Evolutionary conservation across 2,888 invertebrate species (phyloP), one percentile per base, ranked within the genome.

Genomic region (Caenorhabditis doughertyi): DNA sequence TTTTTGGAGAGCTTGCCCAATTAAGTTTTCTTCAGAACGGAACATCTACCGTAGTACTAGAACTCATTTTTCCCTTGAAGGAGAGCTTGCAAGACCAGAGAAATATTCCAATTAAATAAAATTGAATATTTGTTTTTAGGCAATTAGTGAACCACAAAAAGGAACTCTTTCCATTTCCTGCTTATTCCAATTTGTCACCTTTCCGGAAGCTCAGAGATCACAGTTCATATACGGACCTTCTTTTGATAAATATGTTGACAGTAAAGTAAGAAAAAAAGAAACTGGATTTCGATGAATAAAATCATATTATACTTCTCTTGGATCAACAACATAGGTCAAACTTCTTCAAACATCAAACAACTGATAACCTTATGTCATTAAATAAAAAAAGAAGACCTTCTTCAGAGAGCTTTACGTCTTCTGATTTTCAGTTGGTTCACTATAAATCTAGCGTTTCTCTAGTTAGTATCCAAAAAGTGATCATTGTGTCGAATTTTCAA

Each of bases 241-340:
- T 49, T 49, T 60, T 27, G 49, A 64, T 32, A 64, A 64, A 64
- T 64, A 49, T 64, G 64, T 64, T 49, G 64, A 64, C 60, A 32
- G 21, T 49, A 7, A 9, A 3, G 55, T n/a, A n/a, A n/a, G n/a
- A n/a, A n/a, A 27, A 11, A 13, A 21, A 25, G 25, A 29, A 55
- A 55, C 56, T 58, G 23, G 58, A 39, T 58, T 58, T 51, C 11
- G 27, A n/a, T n/a, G n/a, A 51, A 56, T 58, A 13, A 39, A 58
- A 58, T 58, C 58, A 58, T 58, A 21, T 42, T 42, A 56, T 2
- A 56, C 58, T 39, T 60, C 35, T n/a, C n/a, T n/a, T n/a, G 7
- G 42, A 23, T 16, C n/a, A n/a, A n/a, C n/a, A n/a, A n/a, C n/a
- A 60, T 44, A 42, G 42, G 60, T 60, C 25, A 60, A 42, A 42